Base-by-base conservation (phyloP, 2,797 vertebrate species). In the Phalanger gymnotis region DNA sequence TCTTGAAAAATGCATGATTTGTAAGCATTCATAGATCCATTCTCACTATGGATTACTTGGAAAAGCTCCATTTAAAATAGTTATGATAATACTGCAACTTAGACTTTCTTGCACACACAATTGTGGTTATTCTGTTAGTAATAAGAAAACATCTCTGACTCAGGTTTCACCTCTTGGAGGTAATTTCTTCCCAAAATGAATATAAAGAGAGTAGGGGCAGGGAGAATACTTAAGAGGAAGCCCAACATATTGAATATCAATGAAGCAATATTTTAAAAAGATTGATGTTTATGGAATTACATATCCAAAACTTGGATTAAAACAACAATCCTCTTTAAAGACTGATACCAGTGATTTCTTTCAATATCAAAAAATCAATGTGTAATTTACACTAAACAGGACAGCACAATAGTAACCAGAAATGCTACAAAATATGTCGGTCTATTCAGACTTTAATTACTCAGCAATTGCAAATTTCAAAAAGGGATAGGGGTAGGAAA, bases 101-200 rank as follows among this genome's bases (percentile, higher is more conserved):
- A 6, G 66, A 22, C 25, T 94, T 93, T 53, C 56, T 95, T 96
- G 54, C 53, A 9, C 4, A 57, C 90, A 31, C 57, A 73, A 91
- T 54, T 61, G 3, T 0, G 5, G 0, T 4, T 1, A 27, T 47
- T 22, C 52, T 0, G 7, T 0, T 31, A 92, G 66, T 66, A 96
- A 89, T 92, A 96, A 0, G 90, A 97, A 98, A 96, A 81, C 93
- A 93, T 89, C 7, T 92, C 73, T 53, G 91, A 89, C 54, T 51
- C 96, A 52, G 94, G 90, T 28, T 28, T 47, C 97, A 93, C 5
- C 89, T 57, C 73, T 4, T 56, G 90, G 90, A 92, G 87, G 93
- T 92, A 3, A 19, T 0, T 91, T 98, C 54, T 94, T 73, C 94
- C 93, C 95, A 97, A 97, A 98, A 97, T 87, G 97, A 97, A 96